Conservation (phyloP, 2,888 invertebrate genomes). For the Dexiosoma caninum region DNA sequence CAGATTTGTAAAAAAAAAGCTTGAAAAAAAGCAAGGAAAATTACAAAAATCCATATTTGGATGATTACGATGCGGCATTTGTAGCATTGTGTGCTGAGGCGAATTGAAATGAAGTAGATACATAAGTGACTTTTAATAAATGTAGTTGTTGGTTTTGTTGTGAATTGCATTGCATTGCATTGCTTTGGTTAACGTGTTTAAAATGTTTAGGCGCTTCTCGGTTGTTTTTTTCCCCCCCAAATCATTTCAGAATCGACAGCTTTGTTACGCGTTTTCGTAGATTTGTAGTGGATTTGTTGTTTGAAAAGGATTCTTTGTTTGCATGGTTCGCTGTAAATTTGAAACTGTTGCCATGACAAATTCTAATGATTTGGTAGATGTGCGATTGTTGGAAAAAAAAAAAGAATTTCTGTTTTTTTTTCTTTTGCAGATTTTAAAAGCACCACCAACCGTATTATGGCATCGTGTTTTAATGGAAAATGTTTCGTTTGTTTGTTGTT, state of each 20-base stretch:
- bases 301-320: background rate
- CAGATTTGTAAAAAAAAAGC: constrained; percentile 58
- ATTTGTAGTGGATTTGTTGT: constrained; percentile 8
- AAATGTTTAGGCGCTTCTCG: constrained; percentile 45
- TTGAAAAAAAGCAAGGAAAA: constrained; percentile 31
- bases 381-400: too few relatives aligned
- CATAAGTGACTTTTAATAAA: background rate
- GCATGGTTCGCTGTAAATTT: constrained; percentile 12
- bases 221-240: constrained; percentile 7
- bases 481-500: constrained; percentile 37
- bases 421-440: constrained; percentile 22
- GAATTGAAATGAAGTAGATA: constrained; percentile 17
- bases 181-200: too few relatives aligned
- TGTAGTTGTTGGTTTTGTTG: background rate
- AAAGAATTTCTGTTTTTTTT: too few relatives aligned
- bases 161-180: background rate
- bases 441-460: too few relatives aligned
- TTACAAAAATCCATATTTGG: constrained; percentile 58
- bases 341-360: background rate
- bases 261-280: constrained; percentile 47
- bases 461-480: constrained; percentile 13
- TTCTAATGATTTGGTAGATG: background rate
- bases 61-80: constrained; percentile 55
- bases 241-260: constrained; percentile 55
- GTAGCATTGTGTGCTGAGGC: background rate